Base-by-base conservation (phyloP, 2,113 vertebrate genomes). In the Bubo blakistoni region DNA sequence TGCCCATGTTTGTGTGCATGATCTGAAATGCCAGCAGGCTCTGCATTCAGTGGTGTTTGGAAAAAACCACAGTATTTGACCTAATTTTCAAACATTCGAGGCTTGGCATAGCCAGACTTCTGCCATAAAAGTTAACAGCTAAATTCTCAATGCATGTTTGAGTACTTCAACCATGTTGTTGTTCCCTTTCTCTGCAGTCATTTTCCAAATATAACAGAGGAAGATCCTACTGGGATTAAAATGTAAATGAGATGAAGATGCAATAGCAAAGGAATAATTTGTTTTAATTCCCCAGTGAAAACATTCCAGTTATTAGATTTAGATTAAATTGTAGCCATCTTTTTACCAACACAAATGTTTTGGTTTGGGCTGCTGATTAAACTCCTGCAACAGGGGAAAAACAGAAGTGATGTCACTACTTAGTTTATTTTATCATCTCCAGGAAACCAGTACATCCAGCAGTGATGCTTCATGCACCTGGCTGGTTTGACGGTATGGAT, bases 191-290 rank as follows among this genome's bases (percentile, higher is more conserved):
- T 88, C 0, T 72, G 34, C 59, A 91, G 38, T 81, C 18, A 57
- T 83, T 91, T 96, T 88, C 91, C 62, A 88, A 85, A 81, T 78
- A 80, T 62, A 85, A 95, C 42, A 95, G 81, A 92, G 38, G 38
- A 90, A 66, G 24, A 65, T 72, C 36, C 94, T 91, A 46, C 58
- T 58, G 94, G 96, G 93, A 96, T 94, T 96, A 92, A 97, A 88
- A 97, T 92, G 91, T 74, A 96, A 96, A 97, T 94, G 91, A 96
- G 92, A 73, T 3, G 26, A 94, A 86, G 90, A 96, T 90, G 91
- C 79, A 83, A 77, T 5, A 86, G 79, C 71, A 87, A 90, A 95
- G 34, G 93, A 95, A 93, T 96, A 96, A 97, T 97, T 97, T 91
- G 81, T 87, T 96, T 92, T 58, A 94, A 97, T 88, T 94, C 95